phyloP scores from a whole-genome alignment of 2,888 invertebrate genomes.

The Encarsia formosa region DNA sequence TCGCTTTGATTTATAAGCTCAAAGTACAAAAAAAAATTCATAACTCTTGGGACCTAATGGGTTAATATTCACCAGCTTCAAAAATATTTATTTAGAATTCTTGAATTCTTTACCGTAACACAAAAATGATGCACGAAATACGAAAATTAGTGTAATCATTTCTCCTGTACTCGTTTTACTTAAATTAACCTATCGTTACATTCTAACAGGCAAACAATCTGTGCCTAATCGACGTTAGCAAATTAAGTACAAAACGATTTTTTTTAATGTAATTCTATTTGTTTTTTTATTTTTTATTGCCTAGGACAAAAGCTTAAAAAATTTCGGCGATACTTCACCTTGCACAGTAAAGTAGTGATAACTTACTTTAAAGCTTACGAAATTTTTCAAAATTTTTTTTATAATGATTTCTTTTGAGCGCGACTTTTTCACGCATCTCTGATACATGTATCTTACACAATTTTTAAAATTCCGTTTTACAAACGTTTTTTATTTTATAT shows the following conservation, averaged over 20 bases:
- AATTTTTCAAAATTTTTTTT: neutral
- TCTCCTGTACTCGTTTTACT: slow-evolving; percentile 2
- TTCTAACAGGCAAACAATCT: slow-evolving; percentile 17
- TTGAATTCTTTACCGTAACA: neutral
- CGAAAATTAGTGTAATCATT: neutral
- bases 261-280: slow-evolving; percentile 25
- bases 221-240: slow-evolving; percentile 34
- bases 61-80: too few relatives aligned
- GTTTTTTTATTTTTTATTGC: slow-evolving; percentile 36
- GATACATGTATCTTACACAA: too few relatives aligned
- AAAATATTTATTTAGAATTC: too few relatives aligned
- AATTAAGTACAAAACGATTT: slow-evolving; percentile 50
- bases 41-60: too few relatives aligned
- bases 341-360: slow-evolving; percentile 28
- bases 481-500: slow-evolving; percentile 14
- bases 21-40: too few relatives aligned
- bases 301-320: slow-evolving; percentile 40
- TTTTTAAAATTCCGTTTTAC: neutral
- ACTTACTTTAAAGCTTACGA: slow-evolving; percentile 12
- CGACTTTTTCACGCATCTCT: too few relatives aligned
- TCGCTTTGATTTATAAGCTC: too few relatives aligned
- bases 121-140: neutral
- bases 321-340: slow-evolving; percentile 34
- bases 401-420: too few relatives aligned
- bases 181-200: slow-evolving; percentile 2